A percentile compares a stretch with the other conserved stretches of the same genome.
Conservation (phyloP, 2,888 invertebrate species). For the Lysandra coridon region DNA sequence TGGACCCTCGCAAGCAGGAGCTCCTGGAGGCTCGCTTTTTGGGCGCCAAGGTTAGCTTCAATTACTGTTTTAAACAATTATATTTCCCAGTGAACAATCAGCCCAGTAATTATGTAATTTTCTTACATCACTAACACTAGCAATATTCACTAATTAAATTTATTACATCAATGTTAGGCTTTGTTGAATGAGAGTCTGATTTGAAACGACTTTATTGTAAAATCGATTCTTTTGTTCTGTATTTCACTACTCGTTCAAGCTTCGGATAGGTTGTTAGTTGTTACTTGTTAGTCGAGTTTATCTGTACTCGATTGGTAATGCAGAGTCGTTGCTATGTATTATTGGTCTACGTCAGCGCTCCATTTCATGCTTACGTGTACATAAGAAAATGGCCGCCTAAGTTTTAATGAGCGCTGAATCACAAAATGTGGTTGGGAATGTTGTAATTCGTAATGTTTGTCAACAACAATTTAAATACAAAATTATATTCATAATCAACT, state of each 20-base stretch:
- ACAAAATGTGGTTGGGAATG: not conserved
- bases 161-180: not conserved
- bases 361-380: slow-evolving; percentile 53
- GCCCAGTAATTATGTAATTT: not conserved
- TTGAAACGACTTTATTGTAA: slow-evolving; percentile 52
- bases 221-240: slow-evolving; percentile 64
- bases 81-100: not conserved
- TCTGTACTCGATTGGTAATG: slow-evolving; percentile 45
- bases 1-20: slow-evolving; percentile 99
- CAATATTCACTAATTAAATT: not conserved
- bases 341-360: slow-evolving; percentile 52
- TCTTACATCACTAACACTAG: not conserved
- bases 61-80: slow-evolving; percentile 1
- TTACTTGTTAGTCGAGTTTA: slow-evolving; percentile 51
- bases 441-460: not conserved
- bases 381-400: slow-evolving; percentile 58
- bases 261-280: slow-evolving; percentile 47
- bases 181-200: slow-evolving; percentile 34
- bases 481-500: not conserved
- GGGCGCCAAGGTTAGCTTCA: slow-evolving; percentile 93
- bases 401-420: slow-evolving; percentile 33
- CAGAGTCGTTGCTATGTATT: slow-evolving; percentile 55
- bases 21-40: slow-evolving; percentile 98
- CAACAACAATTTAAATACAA: not conserved
- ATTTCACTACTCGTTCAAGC: slow-evolving; percentile 55